phyloP scores from a whole-genome alignment of 2,888 invertebrate species.

The Eristalis tenax region DNA sequence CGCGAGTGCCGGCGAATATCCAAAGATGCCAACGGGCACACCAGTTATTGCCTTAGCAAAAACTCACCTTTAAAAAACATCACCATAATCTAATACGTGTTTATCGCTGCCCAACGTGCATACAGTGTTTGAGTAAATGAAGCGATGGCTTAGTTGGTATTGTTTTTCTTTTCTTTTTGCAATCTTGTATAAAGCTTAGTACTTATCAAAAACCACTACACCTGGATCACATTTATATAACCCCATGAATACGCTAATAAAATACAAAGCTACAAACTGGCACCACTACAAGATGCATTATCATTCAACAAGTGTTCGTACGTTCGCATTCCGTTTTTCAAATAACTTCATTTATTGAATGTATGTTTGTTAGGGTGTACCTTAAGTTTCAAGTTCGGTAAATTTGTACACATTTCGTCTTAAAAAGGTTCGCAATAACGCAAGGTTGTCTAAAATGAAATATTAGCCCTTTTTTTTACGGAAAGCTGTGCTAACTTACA shows the following conservation, averaged over 20 bases:
- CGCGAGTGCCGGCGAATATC: slow-evolving; percentile 87
- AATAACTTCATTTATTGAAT: not conserved
- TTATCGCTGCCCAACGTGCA: not conserved
- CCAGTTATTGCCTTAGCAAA: slow-evolving; percentile 88
- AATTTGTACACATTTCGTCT: too few relatives aligned
- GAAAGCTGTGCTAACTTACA: too few relatives aligned
- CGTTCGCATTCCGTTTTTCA: too few relatives aligned
- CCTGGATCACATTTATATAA: slow-evolving; percentile 49
- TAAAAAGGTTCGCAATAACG: too few relatives aligned
- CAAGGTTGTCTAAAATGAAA: too few relatives aligned
- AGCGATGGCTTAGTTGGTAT: slow-evolving; percentile 14
- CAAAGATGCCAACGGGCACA: slow-evolving; percentile 87
- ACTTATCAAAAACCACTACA: slow-evolving; percentile 65
- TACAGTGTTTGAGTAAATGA: slow-evolving; percentile 4
- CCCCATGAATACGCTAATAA: slow-evolving; percentile 7
- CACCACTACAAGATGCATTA: not conserved
- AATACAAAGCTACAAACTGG: not conserved
- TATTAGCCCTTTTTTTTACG: too few relatives aligned
- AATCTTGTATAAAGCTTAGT: slow-evolving; percentile 53
- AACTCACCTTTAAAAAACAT: slow-evolving; percentile 75
- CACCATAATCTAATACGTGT: not conserved
- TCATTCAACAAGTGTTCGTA: not conserved
- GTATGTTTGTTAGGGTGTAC: too few relatives aligned
- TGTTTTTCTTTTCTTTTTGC: not conserved
- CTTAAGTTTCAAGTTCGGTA: too few relatives aligned